Evolutionary conservation across 2,113 vertebrate genomes (phyloP).

Genomic region (Lutjanus erythropterus): DNA sequence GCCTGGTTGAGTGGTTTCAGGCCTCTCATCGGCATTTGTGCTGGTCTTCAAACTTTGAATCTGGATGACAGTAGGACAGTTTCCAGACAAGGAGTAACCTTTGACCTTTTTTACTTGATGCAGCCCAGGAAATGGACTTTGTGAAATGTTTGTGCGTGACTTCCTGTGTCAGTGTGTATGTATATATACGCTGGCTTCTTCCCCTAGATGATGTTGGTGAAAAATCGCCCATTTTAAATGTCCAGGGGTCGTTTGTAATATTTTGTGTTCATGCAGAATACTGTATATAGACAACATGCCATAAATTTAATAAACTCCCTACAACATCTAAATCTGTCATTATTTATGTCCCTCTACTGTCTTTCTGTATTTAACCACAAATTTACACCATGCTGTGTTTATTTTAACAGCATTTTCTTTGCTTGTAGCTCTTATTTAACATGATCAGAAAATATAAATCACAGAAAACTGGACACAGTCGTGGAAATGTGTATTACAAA

Average conservation of each 20-base stretch:
- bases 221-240: background rate
- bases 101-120: conserved; percentile 3
- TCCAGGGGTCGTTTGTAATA: conserved; percentile 38
- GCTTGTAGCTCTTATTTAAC: background rate
- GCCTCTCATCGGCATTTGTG: background rate
- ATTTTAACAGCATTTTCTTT: background rate
- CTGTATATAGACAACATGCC: conserved; percentile 60
- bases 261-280: conserved; percentile 31
- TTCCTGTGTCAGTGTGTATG: too few relatives aligned
- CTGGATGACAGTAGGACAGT: background rate
- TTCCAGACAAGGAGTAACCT: background rate
- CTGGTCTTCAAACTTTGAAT: background rate
- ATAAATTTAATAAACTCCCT: conserved; percentile 59
- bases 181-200: conserved; percentile 2
- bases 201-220: background rate
- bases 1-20: background rate
- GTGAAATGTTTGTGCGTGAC: background rate
- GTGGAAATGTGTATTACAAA: background rate
- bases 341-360: background rate
- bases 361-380: background rate
- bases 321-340: background rate
- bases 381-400: background rate
- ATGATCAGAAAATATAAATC: background rate
- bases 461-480: background rate
- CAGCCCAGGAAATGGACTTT: background rate